A percentile compares a stretch with the other conserved stretches of the same genome.
phyloP scores from a whole-genome alignment of 2,113 vertebrate species.

The Gnathonemus echidnorhynchus region DNA sequence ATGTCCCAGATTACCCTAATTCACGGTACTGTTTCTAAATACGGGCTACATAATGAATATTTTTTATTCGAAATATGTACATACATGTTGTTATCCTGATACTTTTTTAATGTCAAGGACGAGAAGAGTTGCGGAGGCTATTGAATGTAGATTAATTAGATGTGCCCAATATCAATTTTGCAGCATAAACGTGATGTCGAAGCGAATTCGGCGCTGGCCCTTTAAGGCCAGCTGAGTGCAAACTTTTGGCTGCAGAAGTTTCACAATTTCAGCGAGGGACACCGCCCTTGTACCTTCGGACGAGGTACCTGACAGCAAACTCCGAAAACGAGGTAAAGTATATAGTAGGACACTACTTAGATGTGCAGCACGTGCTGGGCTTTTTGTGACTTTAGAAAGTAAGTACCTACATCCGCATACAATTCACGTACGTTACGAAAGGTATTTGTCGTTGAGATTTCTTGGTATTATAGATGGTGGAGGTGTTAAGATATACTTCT shows the following conservation, averaged over 20 bases:
- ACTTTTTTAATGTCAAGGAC: background rate
- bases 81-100: background rate
- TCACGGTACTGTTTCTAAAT: background rate
- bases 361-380: background rate
- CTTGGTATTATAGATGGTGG: background rate
- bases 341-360: background rate
- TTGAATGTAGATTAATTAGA: background rate
- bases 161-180: background rate
- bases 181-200: background rate
- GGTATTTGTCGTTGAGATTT: background rate
- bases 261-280: background rate
- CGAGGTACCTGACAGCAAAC: background rate
- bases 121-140: background rate
- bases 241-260: background rate
- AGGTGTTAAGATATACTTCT: background rate
- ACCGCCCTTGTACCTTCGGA: background rate
- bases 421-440: background rate
- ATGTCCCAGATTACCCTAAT: background rate
- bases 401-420: background rate
- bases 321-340: background rate
- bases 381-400: background rate
- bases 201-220: background rate
- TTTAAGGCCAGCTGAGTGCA: background rate
- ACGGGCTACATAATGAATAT: background rate
- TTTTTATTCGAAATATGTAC: background rate